Evolutionary conservation across 2,888 invertebrate species (phyloP), one percentile per base, ranked within the genome.

Genomic region (Perdita meconis): DNA sequence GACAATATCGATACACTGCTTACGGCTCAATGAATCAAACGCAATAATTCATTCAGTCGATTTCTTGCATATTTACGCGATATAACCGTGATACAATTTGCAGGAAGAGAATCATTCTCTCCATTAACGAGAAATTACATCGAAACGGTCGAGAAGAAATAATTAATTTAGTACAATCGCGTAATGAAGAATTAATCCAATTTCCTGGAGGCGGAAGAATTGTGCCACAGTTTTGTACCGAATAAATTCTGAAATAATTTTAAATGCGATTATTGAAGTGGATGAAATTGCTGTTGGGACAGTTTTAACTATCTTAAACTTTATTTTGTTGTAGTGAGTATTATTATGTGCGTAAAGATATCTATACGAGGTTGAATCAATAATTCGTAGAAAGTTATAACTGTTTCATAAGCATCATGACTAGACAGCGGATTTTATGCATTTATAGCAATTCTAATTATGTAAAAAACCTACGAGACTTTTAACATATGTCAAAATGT

Each of bases 1-100:
- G 47, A 56, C 44, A 40, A 59, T 22, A 76, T 50, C 26, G 36
- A 42, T 26, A 22, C 47, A 10, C 22, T 50, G 19, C 57, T 57
- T 59, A 70, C 19, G 16, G 10, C n/a, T 44, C 24, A 0, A 69
- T 55, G 36, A 36, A 51, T 40, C 19, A 12, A 64, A 16, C 36
- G 1, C 2, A 19, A 1, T 36, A n/a, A 36, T 55, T 40, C 50
- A 0, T 1, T 13, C 13, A 10, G 30, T 1, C n/a, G 1, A 40
- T 40, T 26, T 63, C 55, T 47, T 24, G 19, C 36, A 8, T 2
- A 2, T 2, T 26, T 1, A 22, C 16, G 16, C 12, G 19, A 19
- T 3, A 40, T 13, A 4, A 12, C 12, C 3, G n/a, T 26, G 4
- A 60, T 67, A 13, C 19, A 42, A 36, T 19, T n/a, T 16, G 10